Conservation (phyloP, 2,797 vertebrate genomes). For the Gymnoscopelus microlampas region DNA sequence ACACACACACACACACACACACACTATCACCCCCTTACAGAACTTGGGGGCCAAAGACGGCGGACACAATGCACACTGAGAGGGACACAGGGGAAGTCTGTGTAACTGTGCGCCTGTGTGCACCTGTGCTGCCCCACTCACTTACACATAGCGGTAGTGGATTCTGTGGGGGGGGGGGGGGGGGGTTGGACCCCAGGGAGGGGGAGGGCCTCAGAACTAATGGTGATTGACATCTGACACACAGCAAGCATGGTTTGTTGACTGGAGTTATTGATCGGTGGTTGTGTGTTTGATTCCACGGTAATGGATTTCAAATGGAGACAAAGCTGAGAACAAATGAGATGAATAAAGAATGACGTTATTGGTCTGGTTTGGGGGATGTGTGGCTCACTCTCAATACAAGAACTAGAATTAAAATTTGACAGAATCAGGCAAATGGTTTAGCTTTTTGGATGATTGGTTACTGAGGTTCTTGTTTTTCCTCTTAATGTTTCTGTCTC, state of each 20-base stretch:
- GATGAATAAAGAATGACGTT: neutral
- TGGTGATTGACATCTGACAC: conserved; percentile 64
- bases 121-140: conserved; percentile 74
- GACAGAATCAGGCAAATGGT: no score
- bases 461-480: neutral
- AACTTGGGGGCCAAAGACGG: conserved; percentile 69
- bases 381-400: conserved; percentile 3
- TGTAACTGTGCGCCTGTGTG: conserved; percentile 74
- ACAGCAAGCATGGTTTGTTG: conserved; percentile 34
- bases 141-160: conserved; percentile 45
- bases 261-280: conserved; percentile 12
- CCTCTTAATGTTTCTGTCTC: conserved; percentile 4
- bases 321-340: conserved; percentile 4
- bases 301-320: conserved; percentile 1
- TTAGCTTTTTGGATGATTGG: neutral
- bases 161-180: conserved; percentile 25
- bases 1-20: conserved; percentile 34
- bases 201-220: conserved; percentile 36
- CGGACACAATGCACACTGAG: conserved; percentile 66
- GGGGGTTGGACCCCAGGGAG: neutral
- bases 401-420: neutral
- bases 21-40: conserved; percentile 56
- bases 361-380: neutral
- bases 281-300: conserved; percentile 14
- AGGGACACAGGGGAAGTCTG: conserved; percentile 50